Evolutionary conservation across 1,140 invertebrate genomes (phyloP).

Genomic region (Caenorhabditis elegans): DNA sequence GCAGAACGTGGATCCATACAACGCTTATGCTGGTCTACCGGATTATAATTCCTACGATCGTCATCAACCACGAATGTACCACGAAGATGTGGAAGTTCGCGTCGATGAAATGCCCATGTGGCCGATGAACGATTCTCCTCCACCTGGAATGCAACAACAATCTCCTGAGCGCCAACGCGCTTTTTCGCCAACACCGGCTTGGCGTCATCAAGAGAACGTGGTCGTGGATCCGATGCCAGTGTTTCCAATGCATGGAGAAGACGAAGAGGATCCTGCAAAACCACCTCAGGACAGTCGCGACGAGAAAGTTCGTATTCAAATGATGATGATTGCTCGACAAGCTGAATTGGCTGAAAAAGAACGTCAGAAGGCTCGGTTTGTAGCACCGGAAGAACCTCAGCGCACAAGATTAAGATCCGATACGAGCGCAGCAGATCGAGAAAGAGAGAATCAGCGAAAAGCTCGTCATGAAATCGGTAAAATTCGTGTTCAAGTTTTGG

Average conservation of each 20-base stretch:
- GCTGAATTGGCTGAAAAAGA: not conserved
- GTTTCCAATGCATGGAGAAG: not conserved
- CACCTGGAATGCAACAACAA: not conserved
- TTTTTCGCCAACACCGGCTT: not conserved
- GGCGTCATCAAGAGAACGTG: not conserved
- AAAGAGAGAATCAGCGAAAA: too few species aligned
- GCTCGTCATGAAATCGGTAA: too few species aligned
- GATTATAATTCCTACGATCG: not conserved
- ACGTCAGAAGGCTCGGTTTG: too few species aligned
- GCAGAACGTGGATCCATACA: too few species aligned
- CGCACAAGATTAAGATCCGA: too few species aligned
- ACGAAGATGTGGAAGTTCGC: not conserved
- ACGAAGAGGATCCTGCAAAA: not conserved
- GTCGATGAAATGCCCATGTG: conserved; percentile 6
- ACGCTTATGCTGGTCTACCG: not conserved
- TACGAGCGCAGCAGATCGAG: too few species aligned
- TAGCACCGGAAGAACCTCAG: too few species aligned
- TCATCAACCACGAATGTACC: not conserved
- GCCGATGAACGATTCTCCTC: not conserved
- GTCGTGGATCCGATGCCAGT: not conserved
- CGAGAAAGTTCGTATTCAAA: not conserved
- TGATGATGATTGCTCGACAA: not conserved
- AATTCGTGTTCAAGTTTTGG: too few species aligned
- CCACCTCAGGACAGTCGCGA: not conserved
- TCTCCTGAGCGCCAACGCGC: not conserved